These are phyloP conservation scores for Sinocyclocheilus anshuiensis DNA, from an alignment of 2,113 vertebrate species.

Conservation along the genomic window DNA sequence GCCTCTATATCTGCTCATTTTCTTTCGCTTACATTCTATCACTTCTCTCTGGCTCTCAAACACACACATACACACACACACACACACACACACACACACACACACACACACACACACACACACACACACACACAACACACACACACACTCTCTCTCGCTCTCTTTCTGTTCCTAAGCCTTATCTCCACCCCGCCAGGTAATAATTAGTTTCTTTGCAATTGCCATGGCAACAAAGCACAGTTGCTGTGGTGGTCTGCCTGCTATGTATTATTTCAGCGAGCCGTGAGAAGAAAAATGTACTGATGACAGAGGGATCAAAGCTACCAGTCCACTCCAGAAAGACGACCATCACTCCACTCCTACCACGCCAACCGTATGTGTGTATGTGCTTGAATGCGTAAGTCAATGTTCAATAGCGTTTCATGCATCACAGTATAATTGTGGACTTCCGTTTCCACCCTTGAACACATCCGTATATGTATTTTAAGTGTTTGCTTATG, in stretches of 20 bases:
- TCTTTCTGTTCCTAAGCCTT: constrained; percentile 58
- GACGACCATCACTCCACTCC: neutral
- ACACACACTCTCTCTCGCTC: neutral
- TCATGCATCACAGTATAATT: neutral
- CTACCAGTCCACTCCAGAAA: constrained; percentile 26
- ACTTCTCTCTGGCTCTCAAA: constrained; percentile 35
- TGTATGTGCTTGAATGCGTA: neutral
- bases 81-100: neutral
- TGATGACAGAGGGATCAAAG: constrained; percentile 38
- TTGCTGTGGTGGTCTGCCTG: constrained; percentile 60
- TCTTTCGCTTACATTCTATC: constrained; percentile 38
- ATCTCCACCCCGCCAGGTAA: constrained; percentile 74
- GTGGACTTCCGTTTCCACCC: constrained; percentile 4
- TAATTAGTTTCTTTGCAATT: constrained; percentile 75
- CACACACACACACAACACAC: neutral
- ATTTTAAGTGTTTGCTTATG: neutral
- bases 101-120: neutral
- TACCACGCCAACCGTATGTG: neutral
- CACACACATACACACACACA: neutral
- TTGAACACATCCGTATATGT: neutral
- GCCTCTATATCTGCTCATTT: constrained; percentile 47
- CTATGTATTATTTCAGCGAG: constrained; percentile 70
- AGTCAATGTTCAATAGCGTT: neutral
- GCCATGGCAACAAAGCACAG: constrained; percentile 76
- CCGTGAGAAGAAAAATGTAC: constrained; percentile 37